Evolutionary conservation across 2,797 vertebrate genomes (phyloP), one percentile per base, ranked within the genome.

Genomic region (Etheostoma perlongum): DNA sequence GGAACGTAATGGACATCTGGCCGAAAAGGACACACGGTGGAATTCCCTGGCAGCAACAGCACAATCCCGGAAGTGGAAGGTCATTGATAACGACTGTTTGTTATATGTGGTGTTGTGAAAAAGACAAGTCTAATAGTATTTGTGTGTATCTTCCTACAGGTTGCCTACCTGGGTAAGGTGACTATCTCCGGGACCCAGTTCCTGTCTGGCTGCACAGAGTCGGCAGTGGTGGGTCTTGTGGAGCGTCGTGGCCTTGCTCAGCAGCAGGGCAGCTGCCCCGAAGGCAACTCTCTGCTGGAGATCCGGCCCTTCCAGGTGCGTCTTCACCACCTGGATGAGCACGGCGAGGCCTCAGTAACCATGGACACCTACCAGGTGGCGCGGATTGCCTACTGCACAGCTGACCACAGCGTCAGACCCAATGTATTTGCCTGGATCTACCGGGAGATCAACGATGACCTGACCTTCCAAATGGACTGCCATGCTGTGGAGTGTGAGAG

Each of bases 291-390:
- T 65, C 92, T 99, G 82, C 94, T 99, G 88, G 98, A 99, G 94
- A 99, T 99, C 80, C 97, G 98, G 2, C 98, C 98, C 7, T 99
- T 99, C 90, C 98, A 99, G 90, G 98, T 99, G 79, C 97, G 97
- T 85, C 95, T 99, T 63, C 98, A 98, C 85, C 98, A 99, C 87
- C 94, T 98, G 57, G 97, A 98, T 33, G 95, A 95, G 79, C 97
- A 95, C 48, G 95, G 96, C 0, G 97, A 99, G 88, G 96, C 97
- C 0, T 97, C 97, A 0, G 90, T 97, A 68, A 96, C 96, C 93
- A 97, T 98, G 97, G 98, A 99, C 96, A 98, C 97, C 84, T 99
- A 98, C 93, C 98, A 99, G 93, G 98, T 99, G 92, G 97, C 98
- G 19, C 97, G 98, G 53, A 99, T 99, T 4, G 98, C 98, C 78